Evolutionary conservation across 2,888 invertebrate species (phyloP).

Genomic region (Protonemura montana): DNA sequence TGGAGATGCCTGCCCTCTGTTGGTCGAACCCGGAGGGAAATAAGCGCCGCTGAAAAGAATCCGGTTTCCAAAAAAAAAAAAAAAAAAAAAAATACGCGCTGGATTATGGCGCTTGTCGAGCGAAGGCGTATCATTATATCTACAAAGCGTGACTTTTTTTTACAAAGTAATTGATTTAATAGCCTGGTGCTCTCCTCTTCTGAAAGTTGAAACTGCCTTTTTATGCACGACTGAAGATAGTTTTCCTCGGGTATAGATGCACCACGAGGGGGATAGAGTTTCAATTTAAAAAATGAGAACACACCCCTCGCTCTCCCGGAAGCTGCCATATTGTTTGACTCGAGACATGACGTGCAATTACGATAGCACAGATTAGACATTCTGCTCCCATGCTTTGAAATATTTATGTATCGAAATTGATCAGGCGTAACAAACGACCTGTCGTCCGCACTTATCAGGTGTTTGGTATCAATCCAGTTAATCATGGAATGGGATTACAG

Average conservation of each 20-base stretch:
- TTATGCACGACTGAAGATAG: background rate
- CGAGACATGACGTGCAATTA: too few relatives aligned
- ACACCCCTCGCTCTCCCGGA: background rate
- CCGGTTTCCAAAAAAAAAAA: background rate
- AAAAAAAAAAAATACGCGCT: too few relatives aligned
- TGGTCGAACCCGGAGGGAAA: background rate
- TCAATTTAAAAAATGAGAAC: background rate
- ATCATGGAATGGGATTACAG: too few relatives aligned
- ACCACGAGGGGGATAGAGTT: background rate
- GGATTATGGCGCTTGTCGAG: background rate
- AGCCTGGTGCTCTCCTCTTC: background rate
- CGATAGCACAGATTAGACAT: too few relatives aligned
- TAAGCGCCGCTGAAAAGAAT: background rate
- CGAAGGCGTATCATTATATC: background rate
- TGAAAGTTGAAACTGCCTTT: background rate
- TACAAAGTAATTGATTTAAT: slow-evolving; percentile 7
- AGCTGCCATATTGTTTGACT: too few relatives aligned
- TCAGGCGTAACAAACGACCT: too few relatives aligned
- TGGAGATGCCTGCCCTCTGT: background rate
- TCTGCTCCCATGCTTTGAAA: too few relatives aligned
- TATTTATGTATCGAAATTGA: too few relatives aligned
- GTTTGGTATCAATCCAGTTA: too few relatives aligned
- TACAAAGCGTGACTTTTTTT: slow-evolving; percentile 12
- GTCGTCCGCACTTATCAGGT: too few relatives aligned
- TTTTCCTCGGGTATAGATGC: background rate